Evolutionary conservation across 2,797 vertebrate genomes (phyloP), one percentile per base, ranked within the genome.

Genomic region (Hoplostethus mediterraneus): DNA sequence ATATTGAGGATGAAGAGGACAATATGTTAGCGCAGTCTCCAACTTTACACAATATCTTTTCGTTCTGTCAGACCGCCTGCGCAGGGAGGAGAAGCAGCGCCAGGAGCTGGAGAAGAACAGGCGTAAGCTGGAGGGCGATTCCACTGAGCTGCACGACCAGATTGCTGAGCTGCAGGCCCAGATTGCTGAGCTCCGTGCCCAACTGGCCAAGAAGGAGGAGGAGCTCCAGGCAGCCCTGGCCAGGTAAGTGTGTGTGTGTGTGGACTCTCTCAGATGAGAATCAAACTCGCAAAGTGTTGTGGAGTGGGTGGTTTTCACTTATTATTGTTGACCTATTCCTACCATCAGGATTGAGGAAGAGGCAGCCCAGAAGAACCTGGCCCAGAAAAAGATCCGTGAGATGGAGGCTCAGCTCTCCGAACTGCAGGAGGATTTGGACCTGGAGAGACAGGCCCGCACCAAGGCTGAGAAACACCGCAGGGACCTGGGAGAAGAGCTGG

Each of bases 81-180:
- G 97, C n/a, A 93, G 96, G 0, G 98, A 99, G 82, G 98, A 99
- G 92, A 99, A 99, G 84, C 91, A 93, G 72, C 95, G 98, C 0
- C 98, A 99, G 74, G 98, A 99, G 83, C 86, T 99, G 89, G 98
- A 99, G 85, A 99, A 99, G 94, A 98, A 97, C 78, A 90, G 98
- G 6, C 96, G 98, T 73, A 99, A 99, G 86, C 94, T 98, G 78
- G 98, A 99, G 71, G 97, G 98, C 0, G 98, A 99, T 88, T 97
- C 95, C 69, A 97, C 94, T 0, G 98, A 99, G 77, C 92, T 96
- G 10, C 92, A 91, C 0, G 98, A 99, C 90, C 98, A 99, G 93
- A 97, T 99, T 1, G 94, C 97, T 0, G 98, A 99, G 89, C 95
- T 99, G 54, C 98, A 99, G 91, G 98, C 97, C 9, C 98, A 99